phyloP scores from a whole-genome alignment of 30 jellyfish, hydroid and myxozoan species.

The Sanderia malayensis region DNA sequence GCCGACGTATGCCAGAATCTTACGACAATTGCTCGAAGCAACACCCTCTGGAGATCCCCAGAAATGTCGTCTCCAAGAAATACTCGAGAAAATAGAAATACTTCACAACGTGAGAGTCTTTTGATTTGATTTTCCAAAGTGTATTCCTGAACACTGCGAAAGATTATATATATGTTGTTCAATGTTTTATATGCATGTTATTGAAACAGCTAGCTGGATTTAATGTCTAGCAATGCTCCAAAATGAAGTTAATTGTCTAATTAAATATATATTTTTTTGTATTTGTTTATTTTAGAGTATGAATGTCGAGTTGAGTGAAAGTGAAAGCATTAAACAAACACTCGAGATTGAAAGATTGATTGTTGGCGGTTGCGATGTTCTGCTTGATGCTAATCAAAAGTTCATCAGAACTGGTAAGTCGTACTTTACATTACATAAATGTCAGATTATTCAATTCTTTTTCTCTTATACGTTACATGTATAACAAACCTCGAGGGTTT shows the following conservation, averaged over 20 bases:
- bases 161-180: no score
- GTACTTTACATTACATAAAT: no score
- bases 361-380: constrained; percentile 88
- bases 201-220: no score
- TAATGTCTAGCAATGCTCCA: no score
- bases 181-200: no score
- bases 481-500: no score
- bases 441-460: no score
- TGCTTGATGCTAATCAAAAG: constrained; percentile 79
- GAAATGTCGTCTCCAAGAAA: constrained; percentile 48
- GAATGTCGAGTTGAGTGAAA: constrained; percentile 76
- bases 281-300: constrained; percentile 61
- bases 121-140: no score
- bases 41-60: constrained; percentile 76
- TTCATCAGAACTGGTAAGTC: constrained; percentile 82
- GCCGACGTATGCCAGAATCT: constrained; percentile 71
- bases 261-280: no score
- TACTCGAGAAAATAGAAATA: constrained; percentile 74
- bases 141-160: no score
- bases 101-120: constrained; percentile 63
- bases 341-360: constrained; percentile 91
- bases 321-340: constrained; percentile 86
- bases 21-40: constrained; percentile 62
- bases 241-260: no score
- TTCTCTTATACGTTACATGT: no score